A percentile compares a stretch with the other conserved stretches of the same genome.
Evolutionary conservation across 2,797 vertebrate genomes (phyloP).

Genomic region (Danionella dracula): DNA sequence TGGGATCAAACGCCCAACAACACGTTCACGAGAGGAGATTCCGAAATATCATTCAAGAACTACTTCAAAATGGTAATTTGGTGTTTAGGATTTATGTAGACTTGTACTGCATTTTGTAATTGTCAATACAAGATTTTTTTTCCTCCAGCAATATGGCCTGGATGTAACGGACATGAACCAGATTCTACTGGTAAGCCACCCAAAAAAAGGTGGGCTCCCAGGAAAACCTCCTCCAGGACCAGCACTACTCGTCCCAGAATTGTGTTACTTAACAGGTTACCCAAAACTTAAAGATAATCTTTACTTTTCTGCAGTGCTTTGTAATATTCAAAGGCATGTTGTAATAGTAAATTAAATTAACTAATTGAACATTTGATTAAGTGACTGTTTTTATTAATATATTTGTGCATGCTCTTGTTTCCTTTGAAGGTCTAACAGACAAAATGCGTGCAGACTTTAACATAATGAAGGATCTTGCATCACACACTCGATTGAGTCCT

Average conservation of each 20-base stretch:
- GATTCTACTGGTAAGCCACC: constrained; percentile 80
- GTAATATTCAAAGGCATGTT: not conserved
- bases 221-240: constrained; percentile 67
- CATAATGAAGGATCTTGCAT: constrained; percentile 85
- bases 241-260: constrained; percentile 83
- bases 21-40: constrained; percentile 79
- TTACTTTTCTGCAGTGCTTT: not conserved
- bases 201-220: constrained; percentile 63
- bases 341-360: no score
- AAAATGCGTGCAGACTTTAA: constrained; percentile 85
- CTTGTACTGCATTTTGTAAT: not conserved
- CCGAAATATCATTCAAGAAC: constrained; percentile 76
- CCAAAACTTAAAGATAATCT: no score
- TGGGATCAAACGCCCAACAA: constrained; percentile 85
- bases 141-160: constrained; percentile 80
- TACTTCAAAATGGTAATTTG: constrained; percentile 80
- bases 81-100: not conserved
- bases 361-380: no score
- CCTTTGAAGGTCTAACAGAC: constrained; percentile 79
- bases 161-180: constrained; percentile 81
- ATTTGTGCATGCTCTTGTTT: not conserved
- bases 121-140: not conserved
- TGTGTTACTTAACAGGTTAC: constrained; percentile 93
- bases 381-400: no score
- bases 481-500: constrained; percentile 79